These are phyloP conservation scores for Morpho helenor DNA, from an alignment of 2,888 invertebrate species.

Conservation along the genomic window DNA sequence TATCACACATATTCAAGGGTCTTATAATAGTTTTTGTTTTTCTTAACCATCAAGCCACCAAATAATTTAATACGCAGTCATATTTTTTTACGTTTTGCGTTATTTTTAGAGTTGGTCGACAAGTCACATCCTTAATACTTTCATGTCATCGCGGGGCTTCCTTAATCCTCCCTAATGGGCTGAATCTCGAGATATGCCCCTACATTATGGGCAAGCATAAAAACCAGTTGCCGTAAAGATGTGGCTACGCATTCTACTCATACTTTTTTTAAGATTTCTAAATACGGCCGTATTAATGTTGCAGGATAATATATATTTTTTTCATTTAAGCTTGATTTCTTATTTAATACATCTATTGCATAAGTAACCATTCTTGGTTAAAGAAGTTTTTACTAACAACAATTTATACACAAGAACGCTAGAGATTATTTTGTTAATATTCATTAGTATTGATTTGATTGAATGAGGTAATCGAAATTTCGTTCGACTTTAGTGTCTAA, in stretches of 20 bases:
- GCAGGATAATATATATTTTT: slow-evolving; percentile 5
- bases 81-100: slow-evolving; percentile 12
- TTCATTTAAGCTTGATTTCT: background rate
- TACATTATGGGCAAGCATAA: slow-evolving; percentile 59
- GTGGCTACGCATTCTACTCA: slow-evolving; percentile 11
- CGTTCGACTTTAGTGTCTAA: no score
- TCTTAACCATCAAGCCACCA: no score
- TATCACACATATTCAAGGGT: no score
- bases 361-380: no score
- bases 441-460: no score
- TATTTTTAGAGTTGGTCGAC: slow-evolving; percentile 39
- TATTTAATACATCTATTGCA: background rate
- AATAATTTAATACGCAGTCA: slow-evolving; percentile 19
- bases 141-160: slow-evolving; percentile 57
- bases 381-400: no score
- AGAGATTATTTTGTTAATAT: no score
- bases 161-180: slow-evolving; percentile 67
- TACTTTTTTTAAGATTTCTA: slow-evolving; percentile 13
- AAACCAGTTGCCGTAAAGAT: slow-evolving; percentile 45
- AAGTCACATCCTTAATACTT: slow-evolving; percentile 58
- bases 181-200: slow-evolving; percentile 56
- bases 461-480: no score
- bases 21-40: no score
- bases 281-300: slow-evolving; percentile 15
- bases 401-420: no score